Conservation (phyloP, 2,113 vertebrate species). For the Pleuronectes platessa region DNA sequence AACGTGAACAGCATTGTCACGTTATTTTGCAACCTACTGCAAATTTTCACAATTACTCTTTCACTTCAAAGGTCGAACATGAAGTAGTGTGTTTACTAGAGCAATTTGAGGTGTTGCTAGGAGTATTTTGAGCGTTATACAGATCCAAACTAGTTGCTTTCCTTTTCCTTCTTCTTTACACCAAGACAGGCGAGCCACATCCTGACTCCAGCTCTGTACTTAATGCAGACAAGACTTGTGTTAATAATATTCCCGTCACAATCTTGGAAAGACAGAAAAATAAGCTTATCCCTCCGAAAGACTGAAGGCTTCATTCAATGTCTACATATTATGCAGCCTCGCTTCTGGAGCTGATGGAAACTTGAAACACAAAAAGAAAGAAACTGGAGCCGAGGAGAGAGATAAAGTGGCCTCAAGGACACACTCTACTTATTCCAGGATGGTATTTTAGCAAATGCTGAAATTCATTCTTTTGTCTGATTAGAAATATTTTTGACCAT, state of each 20-base stretch:
- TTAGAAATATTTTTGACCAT: neutral
- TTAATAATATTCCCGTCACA: neutral
- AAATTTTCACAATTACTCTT: too few relatives aligned
- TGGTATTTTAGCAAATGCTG: neutral
- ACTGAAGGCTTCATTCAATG: neutral
- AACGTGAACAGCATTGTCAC: too few relatives aligned
- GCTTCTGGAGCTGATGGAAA: neutral
- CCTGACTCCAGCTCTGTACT: neutral
- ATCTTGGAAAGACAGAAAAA: neutral
- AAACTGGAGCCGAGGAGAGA: neutral
- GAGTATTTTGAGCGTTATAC: neutral
- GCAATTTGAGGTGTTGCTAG: neutral
- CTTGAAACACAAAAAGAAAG: conserved; percentile 6
- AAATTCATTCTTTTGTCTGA: conserved; percentile 5
- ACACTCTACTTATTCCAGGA: neutral
- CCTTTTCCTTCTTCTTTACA: too few relatives aligned
- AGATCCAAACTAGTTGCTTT: neutral
- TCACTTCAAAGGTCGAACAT: too few relatives aligned
- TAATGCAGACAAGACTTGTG: neutral
- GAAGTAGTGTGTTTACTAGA: too few relatives aligned
- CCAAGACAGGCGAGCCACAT: too few relatives aligned
- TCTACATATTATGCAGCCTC: neutral
- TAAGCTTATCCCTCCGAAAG: neutral
- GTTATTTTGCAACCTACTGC: too few relatives aligned
- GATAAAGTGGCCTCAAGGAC: conserved; percentile 1